Evolutionary conservation across 2,113 vertebrate species (phyloP).

Genomic region (Phalacrocorax brasilianus): DNA sequence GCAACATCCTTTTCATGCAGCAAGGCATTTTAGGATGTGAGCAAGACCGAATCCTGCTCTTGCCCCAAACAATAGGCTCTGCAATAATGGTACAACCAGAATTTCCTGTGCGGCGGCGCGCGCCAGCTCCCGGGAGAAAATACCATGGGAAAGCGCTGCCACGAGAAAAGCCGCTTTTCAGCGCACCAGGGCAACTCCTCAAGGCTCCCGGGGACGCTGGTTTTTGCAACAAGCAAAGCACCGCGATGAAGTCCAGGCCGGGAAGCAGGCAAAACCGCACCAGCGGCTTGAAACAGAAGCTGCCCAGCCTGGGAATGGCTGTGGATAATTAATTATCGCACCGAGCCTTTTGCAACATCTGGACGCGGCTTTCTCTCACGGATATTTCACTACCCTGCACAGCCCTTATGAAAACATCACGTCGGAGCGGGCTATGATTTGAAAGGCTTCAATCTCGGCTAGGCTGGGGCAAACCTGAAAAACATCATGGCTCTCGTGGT

Average conservation of each 20-base stretch:
- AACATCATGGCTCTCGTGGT: accelerated
- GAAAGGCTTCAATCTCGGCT: background rate
- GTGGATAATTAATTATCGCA: background rate
- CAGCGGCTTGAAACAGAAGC: background rate
- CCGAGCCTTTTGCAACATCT: background rate
- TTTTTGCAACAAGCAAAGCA: background rate
- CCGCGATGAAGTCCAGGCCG: background rate
- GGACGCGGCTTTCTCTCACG: background rate
- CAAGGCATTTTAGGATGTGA: background rate
- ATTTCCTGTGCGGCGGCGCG: background rate
- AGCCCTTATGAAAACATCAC: background rate
- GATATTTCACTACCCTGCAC: background rate
- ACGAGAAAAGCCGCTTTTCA: background rate
- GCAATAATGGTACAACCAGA: constrained; percentile 35
- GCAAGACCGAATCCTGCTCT: background rate
- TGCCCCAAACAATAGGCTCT: constrained; percentile 31
- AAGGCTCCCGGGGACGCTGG: background rate
- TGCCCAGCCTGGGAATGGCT: background rate
- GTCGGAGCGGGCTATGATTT: accelerated
- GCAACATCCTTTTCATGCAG: background rate
- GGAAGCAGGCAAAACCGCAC: background rate
- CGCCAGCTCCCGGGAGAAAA: constrained; percentile 3
- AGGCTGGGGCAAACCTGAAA: background rate
- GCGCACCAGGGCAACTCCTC: background rate
- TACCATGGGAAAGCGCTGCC: background rate